A percentile compares a stretch with the other conserved stretches of the same genome.
Conservation (phyloP, 2,888 invertebrate genomes). For the Ennomos erosarius region DNA sequence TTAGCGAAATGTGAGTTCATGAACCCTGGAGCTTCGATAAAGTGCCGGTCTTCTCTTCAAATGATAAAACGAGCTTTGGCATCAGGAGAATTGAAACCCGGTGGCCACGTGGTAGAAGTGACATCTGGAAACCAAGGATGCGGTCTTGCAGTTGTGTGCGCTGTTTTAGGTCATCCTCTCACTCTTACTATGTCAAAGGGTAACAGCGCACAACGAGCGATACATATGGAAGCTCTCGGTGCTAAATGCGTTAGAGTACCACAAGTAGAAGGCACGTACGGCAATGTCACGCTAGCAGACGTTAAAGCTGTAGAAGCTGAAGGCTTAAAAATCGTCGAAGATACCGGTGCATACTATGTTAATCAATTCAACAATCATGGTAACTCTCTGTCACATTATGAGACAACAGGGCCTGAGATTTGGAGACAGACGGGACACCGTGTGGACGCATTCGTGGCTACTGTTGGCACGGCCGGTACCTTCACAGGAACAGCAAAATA, state of each 20-base stretch:
- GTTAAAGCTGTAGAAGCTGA: constrained; percentile 69
- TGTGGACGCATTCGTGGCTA: constrained; percentile 73
- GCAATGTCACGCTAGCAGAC: constrained; percentile 73
- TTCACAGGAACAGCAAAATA: constrained; percentile 71
- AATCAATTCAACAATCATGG: constrained; percentile 72
- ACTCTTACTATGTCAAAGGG: constrained; percentile 77
- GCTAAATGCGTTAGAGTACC: constrained; percentile 73
- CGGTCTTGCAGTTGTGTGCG: constrained; percentile 77
- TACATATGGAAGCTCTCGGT: constrained; percentile 79
- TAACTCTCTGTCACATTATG: constrained; percentile 69
- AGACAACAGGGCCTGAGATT: constrained; percentile 77
- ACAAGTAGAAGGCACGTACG: constrained; percentile 77
- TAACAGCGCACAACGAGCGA: constrained; percentile 74
- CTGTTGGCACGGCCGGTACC: constrained; percentile 76
- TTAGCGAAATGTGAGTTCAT: constrained; percentile 80
- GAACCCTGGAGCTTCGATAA: constrained; percentile 79
- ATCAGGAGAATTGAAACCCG: constrained; percentile 65
- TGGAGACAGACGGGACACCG: constrained; percentile 77
- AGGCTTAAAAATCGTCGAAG: constrained; percentile 61
- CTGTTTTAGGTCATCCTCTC: constrained; percentile 72
- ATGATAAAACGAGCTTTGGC: constrained; percentile 68
- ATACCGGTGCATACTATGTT: constrained; percentile 71
- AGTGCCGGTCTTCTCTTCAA: constrained; percentile 72
- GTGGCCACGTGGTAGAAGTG: constrained; percentile 68
- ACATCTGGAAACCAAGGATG: constrained; percentile 80